Evolutionary conservation across 2,888 invertebrate species (phyloP).

Genomic region (Drosophila diplacantha): DNA sequence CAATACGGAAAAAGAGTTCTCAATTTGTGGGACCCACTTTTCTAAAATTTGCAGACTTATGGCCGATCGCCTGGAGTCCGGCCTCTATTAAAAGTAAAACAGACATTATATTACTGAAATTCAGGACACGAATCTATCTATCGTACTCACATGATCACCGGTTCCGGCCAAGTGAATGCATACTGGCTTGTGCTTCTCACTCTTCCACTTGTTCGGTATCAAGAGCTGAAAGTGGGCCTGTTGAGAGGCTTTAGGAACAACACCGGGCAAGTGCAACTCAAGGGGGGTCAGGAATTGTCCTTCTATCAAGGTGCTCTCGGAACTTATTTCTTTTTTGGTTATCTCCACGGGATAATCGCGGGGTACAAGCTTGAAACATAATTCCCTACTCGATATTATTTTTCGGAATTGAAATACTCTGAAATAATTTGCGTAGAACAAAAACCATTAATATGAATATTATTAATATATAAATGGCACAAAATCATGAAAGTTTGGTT

Average conservation of each 20-base stretch:
- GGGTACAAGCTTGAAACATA: conserved; percentile 89
- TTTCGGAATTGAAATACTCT: conserved; percentile 95
- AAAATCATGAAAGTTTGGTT: background rate
- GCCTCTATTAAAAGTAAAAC: conserved; percentile 30
- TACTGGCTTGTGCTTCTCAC: conserved; percentile 85
- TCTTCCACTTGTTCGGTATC: conserved; percentile 88
- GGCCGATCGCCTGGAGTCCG: conserved; percentile 24
- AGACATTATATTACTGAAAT: conserved; percentile 15
- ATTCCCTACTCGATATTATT: conserved; percentile 88
- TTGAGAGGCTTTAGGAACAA: conserved; percentile 90
- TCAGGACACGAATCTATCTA: background rate
- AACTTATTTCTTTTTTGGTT: conserved; percentile 87
- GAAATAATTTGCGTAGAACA: conserved; percentile 75
- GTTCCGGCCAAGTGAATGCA: conserved; percentile 98
- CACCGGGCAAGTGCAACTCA: conserved; percentile 87
- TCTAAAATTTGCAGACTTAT: conserved; percentile 7
- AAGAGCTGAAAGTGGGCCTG: conserved; percentile 91
- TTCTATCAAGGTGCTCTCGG: conserved; percentile 87
- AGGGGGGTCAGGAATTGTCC: conserved; percentile 94
- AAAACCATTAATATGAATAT: conserved; percentile 2
- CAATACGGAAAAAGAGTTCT: conserved; percentile 1
- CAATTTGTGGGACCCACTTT: conserved; percentile 21
- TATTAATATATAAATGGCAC: background rate
- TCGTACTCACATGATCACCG: conserved; percentile 87
- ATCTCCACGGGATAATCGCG: conserved; percentile 91